phyloP scores from a whole-genome alignment of 1,140 invertebrate genomes.

The Bombus picipes region DNA sequence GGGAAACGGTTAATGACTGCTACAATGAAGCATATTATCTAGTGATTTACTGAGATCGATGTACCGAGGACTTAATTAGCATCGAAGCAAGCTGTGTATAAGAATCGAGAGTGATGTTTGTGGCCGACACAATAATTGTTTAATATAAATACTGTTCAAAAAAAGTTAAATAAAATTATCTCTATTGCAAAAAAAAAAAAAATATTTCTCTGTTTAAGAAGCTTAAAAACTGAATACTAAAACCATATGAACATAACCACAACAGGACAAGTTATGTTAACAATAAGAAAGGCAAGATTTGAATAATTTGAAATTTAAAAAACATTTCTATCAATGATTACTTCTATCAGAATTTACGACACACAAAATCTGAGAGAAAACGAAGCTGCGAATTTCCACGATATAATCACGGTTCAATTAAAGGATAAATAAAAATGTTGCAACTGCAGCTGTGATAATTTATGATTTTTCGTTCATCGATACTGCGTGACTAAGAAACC shows the following conservation, averaged over 20 bases:
- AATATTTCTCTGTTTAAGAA: neutral
- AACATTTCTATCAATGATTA: too few relatives aligned
- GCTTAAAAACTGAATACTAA: too few relatives aligned
- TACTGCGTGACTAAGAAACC: neutral
- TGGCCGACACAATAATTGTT: neutral
- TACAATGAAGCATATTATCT: constrained; percentile 35
- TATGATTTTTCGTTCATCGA: neutral
- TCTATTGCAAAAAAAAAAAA: neutral
- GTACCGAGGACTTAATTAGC: constrained; percentile 11
- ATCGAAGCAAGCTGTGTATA: neutral
- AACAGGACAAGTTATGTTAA: neutral
- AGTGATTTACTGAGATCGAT: constrained; percentile 39
- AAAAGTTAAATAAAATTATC: neutral
- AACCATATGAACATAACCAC: neutral
- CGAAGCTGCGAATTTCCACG: too few relatives aligned
- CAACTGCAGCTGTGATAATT: too few relatives aligned
- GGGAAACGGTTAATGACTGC: constrained; percentile 28
- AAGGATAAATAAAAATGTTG: too few relatives aligned
- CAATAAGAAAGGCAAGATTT: neutral
- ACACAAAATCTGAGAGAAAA: too few relatives aligned
- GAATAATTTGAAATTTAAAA: too few relatives aligned
- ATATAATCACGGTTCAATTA: too few relatives aligned
- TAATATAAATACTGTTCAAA: neutral
- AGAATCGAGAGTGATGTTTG: neutral
- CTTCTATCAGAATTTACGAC: too few relatives aligned